These are phyloP conservation scores for Drosophila sp. DNA, from an alignment of 1,140 invertebrate species.

Conservation along the genomic window DNA sequence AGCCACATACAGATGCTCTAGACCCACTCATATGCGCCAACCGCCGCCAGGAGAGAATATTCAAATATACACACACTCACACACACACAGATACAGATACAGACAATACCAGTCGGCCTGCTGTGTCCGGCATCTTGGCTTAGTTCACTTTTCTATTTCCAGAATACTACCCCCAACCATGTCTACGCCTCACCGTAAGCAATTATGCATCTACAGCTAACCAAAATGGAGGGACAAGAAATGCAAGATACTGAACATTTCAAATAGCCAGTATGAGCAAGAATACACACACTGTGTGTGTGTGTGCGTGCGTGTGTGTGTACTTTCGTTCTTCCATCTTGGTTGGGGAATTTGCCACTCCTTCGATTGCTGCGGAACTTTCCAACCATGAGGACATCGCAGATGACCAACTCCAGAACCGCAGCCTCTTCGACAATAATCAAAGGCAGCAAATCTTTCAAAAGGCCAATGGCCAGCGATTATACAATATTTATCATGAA, in stretches of 20 bases:
- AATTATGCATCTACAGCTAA: conserved; percentile 61
- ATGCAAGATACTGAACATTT: conserved; percentile 26
- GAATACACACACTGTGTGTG: not conserved
- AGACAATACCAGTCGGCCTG: conserved; percentile 44
- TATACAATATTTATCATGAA: conserved; percentile 6
- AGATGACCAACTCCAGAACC: conserved; percentile 4
- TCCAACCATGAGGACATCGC: conserved; percentile 11
- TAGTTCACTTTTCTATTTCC: conserved; percentile 54
- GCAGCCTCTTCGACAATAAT: not conserved
- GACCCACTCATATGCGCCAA: conserved; percentile 18
- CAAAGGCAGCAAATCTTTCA: conserved; percentile 2
- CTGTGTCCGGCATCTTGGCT: conserved; percentile 60
- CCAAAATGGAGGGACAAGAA: conserved; percentile 43
- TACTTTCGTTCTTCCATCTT: not conserved
- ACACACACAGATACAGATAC: conserved; percentile 20
- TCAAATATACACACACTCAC: conserved; percentile 50
- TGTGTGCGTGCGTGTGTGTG: not conserved
- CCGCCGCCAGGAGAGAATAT: conserved; percentile 39
- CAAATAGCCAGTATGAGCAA: conserved; percentile 4
- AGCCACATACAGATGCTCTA: conserved; percentile 28
- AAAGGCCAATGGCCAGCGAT: conserved; percentile 3
- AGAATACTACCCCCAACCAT: conserved; percentile 23
- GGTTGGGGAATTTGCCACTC: not conserved
- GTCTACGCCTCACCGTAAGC: conserved; percentile 41
- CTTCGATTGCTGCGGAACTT: conserved; percentile 8